These are phyloP conservation scores for Siderastrea siderea DNA, from an alignment of 92 coral and sea anemone species.

Conservation along the genomic window DNA sequence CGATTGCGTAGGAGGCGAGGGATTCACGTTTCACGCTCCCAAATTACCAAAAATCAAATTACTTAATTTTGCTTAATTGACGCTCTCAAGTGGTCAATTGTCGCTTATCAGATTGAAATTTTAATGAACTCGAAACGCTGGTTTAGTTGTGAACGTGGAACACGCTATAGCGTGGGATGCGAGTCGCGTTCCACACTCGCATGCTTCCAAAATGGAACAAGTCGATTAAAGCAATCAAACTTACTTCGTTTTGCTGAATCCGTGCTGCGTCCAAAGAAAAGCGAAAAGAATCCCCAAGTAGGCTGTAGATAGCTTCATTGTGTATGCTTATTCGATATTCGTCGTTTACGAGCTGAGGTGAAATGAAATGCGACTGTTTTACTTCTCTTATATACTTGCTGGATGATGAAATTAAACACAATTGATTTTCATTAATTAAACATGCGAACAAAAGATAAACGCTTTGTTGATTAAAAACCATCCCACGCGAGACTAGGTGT, in stretches of 20 bases:
- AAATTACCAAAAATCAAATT: background rate
- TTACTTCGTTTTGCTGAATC: constrained; percentile 7
- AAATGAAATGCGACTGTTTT: background rate
- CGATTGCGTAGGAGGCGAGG: background rate
- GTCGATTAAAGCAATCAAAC: background rate
- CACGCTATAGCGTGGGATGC: background rate
- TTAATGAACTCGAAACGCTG: background rate
- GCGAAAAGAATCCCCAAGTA: background rate
- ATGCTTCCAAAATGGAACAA: background rate
- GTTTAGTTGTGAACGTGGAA: background rate
- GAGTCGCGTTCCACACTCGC: background rate
- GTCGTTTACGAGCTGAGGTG: background rate
- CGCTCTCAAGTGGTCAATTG: no score
- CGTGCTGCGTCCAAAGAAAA: background rate
- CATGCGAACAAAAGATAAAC: background rate
- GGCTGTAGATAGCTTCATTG: background rate
- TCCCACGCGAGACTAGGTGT: constrained; percentile 12
- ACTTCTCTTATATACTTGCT: background rate
- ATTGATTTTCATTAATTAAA: background rate
- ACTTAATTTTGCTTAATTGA: no score
- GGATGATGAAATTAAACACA: background rate
- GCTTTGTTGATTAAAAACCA: no score
- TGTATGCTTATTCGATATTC: background rate
- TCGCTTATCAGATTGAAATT: no score
- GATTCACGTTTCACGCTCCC: background rate